A percentile compares a stretch with the other conserved stretches of the same genome.
These are phyloP conservation scores for Piscicola geometra DNA, from an alignment of 2,888 invertebrate genomes.

Conservation along the genomic window DNA sequence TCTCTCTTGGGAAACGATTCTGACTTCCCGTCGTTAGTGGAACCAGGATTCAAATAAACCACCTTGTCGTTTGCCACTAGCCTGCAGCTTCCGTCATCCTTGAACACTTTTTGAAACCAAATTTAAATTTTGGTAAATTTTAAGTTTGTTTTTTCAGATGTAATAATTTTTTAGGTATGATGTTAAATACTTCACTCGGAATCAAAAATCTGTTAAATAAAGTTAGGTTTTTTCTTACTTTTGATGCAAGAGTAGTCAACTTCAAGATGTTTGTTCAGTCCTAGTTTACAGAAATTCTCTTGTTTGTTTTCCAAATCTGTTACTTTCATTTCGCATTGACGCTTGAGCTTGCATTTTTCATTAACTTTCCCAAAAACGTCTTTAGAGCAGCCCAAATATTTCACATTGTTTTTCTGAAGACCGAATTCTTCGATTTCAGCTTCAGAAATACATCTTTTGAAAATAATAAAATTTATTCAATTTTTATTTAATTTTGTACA, in stretches of 20 bases:
- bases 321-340: conserved; percentile 15
- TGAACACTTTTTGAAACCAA: conserved; percentile 9
- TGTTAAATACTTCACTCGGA: not conserved
- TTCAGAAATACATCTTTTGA: conserved; percentile 17
- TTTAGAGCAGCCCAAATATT: conserved; percentile 29
- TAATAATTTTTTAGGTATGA: conserved; percentile 12
- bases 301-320: conserved; percentile 21
- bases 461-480: no score
- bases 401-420: not conserved
- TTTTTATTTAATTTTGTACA: no score
- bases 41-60: not conserved
- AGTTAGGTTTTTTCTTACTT: conserved; percentile 13
- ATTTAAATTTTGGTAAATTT: no score
- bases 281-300: conserved; percentile 20
- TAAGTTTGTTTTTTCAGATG: no score
- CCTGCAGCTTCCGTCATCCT: not conserved
- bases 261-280: conserved; percentile 32
- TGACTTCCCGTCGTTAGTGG: not conserved
- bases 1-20: not conserved
- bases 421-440: conserved; percentile 14
- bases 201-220: not conserved
- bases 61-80: not conserved
- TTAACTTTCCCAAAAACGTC: conserved; percentile 24
- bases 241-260: conserved; percentile 30
- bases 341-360: conserved; percentile 23